Base-by-base conservation (phyloP, 2,888 invertebrate species). In the Heliothis peltigera region DNA sequence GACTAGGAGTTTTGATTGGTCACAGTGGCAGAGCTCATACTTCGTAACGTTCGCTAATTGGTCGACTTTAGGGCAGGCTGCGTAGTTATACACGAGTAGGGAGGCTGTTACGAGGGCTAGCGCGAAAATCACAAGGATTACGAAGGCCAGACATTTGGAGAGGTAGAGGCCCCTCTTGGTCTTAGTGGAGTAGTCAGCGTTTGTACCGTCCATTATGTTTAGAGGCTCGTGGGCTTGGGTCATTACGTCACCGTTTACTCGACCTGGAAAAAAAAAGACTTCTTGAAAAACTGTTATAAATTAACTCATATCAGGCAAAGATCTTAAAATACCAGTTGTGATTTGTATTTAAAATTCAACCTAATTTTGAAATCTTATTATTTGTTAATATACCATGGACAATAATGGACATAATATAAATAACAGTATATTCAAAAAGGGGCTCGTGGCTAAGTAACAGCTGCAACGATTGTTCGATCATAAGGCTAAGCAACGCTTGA, bases 41-140 rank as follows among this genome's bases (percentile, higher is more conserved):
- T 94, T 93, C n/a, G 94, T 93, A 1, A 93, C 91, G 72, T 94
- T 93, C 5, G 91, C 91, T 77, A 93, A 82, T 66, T 92, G 87
- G 75, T 95, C 93, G 47, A 95, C 90, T 58, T 95, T 92, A 1
- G 96, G 95, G 77, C 97, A 97, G 0, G 97, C 96, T 17, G 97
- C 96, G 80, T 97, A 96, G 89, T 97, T 97, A 88, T 97, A 97
- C 21, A 97, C 97, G 75, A 98, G 91, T 35, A 98, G 95, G 7
- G 97, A 97, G 2, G 97, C 97, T 47, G 96, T 96, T 25, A 97
- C 94, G 53, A 97, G 87, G 8, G 96, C 96, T 73, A 96, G 93
- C 0, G 96, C 86, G 85, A 97, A 97, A 70, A 97, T 95, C 44
- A 96, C 91, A 4, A 95, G 93, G 49, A 97, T 89, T 18, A 97